Evolutionary conservation across 2,888 invertebrate species (phyloP).

Genomic region (Sturmia bella): DNA sequence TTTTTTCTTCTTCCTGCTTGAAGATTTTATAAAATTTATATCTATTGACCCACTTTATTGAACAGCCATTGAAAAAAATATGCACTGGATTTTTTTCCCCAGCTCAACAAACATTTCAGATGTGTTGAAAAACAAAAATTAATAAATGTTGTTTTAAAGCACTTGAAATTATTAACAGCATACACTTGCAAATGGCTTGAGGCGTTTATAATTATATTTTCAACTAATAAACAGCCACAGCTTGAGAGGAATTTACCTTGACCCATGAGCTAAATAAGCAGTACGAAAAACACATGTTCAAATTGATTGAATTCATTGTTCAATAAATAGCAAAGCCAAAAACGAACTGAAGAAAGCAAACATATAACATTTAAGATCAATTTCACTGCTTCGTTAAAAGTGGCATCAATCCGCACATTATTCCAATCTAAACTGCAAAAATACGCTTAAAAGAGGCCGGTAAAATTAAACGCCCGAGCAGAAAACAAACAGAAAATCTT

Average conservation of each 20-base stretch:
- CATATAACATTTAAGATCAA: conserved; percentile 26
- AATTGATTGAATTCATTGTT: conserved; percentile 19
- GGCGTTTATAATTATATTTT: conserved; percentile 9
- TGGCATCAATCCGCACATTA: conserved; percentile 1
- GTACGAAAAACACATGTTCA: conserved; percentile 33
- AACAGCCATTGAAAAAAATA: too few relatives aligned
- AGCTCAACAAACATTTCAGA: not conserved
- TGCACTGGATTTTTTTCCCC: not conserved
- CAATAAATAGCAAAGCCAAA: not conserved
- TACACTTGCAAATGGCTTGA: not conserved
- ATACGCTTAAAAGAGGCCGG: conserved; percentile 28
- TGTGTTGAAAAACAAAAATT: conserved; percentile 10
- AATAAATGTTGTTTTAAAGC: conserved; percentile 13
- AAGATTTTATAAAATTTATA: too few relatives aligned
- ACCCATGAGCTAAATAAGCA: conserved; percentile 32
- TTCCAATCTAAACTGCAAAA: conserved; percentile 1
- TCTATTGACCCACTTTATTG: too few relatives aligned
- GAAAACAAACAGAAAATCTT: not conserved
- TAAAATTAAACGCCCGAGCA: conserved; percentile 28
- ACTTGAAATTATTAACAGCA: conserved; percentile 21
- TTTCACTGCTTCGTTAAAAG: conserved; percentile 7
- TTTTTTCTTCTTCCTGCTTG: too few relatives aligned
- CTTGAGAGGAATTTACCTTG: conserved; percentile 28
- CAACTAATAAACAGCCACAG: conserved; percentile 25
- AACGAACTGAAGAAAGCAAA: not conserved